These are phyloP conservation scores for Eolophus roseicapilla DNA, from an alignment of 2,113 vertebrate genomes.

Conservation along the genomic window DNA sequence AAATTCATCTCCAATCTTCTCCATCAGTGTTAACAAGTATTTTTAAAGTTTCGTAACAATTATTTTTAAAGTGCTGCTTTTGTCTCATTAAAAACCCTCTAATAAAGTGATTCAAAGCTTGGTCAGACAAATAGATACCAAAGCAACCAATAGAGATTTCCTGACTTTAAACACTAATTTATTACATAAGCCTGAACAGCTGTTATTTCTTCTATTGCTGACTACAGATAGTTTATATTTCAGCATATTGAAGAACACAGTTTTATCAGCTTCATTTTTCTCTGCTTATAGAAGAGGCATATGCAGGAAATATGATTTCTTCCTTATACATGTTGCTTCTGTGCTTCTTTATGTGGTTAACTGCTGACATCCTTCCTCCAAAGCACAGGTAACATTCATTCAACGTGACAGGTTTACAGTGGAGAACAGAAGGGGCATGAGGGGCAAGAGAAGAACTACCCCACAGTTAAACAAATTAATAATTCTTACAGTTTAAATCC, in stretches of 20 bases:
- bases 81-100: neutral
- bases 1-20: neutral
- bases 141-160: neutral
- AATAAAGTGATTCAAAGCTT: neutral
- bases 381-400: neutral
- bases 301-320: neutral
- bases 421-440: neutral
- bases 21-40: neutral
- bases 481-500: neutral
- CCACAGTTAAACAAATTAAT: neutral
- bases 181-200: neutral
- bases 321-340: neutral
- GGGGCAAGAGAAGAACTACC: neutral
- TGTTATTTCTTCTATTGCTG: neutral
- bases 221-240: neutral
- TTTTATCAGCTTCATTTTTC: neutral
- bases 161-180: neutral
- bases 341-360: rapidly evolving
- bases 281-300: neutral
- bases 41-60: neutral
- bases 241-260: neutral
- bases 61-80: neutral
- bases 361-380: neutral
- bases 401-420: neutral
- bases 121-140: neutral